Evolutionary conservation across 2,113 vertebrate genomes (phyloP), one percentile per base, ranked within the genome.

Genomic region (Dascyllus trimaculatus): DNA sequence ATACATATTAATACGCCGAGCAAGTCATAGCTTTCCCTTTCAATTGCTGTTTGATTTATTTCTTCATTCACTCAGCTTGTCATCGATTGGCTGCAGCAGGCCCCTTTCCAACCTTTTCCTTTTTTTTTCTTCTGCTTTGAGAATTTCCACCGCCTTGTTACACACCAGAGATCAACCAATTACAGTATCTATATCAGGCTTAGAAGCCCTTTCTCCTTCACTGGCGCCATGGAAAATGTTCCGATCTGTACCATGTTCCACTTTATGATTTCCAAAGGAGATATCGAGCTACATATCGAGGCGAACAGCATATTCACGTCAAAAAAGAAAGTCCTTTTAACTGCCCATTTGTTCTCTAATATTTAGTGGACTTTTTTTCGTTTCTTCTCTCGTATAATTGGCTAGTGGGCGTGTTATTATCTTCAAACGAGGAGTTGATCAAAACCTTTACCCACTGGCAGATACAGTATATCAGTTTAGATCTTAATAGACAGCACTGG

Each of bases 161-260:
- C 72, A 80, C 76, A 49, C 51, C 69, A 83, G 59, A 77, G 76
- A 81, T 81, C 76, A 82, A 66, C 80, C 75, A 83, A 88, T 87
- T 81, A 81, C 59, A 73, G 81, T 66, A 61, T 79, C 78, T 74
- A 49, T 73, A 73, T 72, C 68, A 60, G 68, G 32, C 77, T 53
- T 14, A 54, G 57, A 58, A 60, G 54, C 64, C 18, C 11, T 71
- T 71, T 87, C 77, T 62, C 59, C 77, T 60, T 63, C 51, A 61
- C 53, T 68, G 72, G 45, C 18, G 14, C 66, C 60, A 59, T 56
- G 45, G 66, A 65, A 84, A 81, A 63, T 56, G 57, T 58, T 53
- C 43, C 65, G 61, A 90, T 84, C 70, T 70, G 71, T 58, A 46
- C 61, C 25, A 24, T 63, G 67, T 75, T 71, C 67, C 51, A 7